Percentiles rank a stretch among this genome's conserved stretches.
Evolutionary conservation across 2,888 invertebrate genomes (phyloP).

Genomic region (Lordiphosa fenestrarum): DNA sequence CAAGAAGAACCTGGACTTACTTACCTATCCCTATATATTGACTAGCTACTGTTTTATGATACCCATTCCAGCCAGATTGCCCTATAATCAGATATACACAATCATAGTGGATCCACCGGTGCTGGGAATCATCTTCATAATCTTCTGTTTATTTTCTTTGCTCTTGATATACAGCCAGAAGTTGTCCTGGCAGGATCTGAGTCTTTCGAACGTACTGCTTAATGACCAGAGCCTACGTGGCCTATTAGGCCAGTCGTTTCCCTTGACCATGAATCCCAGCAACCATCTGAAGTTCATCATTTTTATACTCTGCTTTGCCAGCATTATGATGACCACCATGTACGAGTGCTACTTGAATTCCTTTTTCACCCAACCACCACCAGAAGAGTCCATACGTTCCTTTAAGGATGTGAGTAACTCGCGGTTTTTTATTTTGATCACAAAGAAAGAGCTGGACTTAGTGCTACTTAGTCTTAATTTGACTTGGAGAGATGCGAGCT

Average conservation of each 20-base stretch:
- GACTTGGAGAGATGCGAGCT: too few relatives aligned
- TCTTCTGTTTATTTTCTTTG: slow-evolving; percentile 42
- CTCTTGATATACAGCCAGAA: slow-evolving; percentile 41
- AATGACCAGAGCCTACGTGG: slow-evolving; percentile 61
- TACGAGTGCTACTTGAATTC: slow-evolving; percentile 50
- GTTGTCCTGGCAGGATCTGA: slow-evolving; percentile 35
- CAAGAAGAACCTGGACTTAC: neutral
- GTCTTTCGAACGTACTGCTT: slow-evolving; percentile 35
- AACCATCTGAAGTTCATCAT: slow-evolving; percentile 39
- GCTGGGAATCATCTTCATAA: slow-evolving; percentile 10
- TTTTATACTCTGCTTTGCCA: slow-evolving; percentile 47
- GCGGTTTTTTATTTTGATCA: slow-evolving; percentile 6
- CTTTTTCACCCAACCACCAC: slow-evolving; percentile 35
- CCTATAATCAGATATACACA: slow-evolving; percentile 34
- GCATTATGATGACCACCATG: slow-evolving; percentile 60
- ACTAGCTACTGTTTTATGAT: slow-evolving; percentile 49
- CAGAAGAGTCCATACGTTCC: slow-evolving; percentile 12
- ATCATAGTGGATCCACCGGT: slow-evolving; percentile 38
- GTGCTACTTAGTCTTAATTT: neutral
- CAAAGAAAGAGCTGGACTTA: neutral
- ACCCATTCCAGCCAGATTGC: slow-evolving; percentile 38
- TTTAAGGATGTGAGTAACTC: slow-evolving; percentile 22
- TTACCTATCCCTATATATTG: slow-evolving; percentile 43
- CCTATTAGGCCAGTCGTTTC: slow-evolving; percentile 56
- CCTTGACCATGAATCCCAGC: slow-evolving; percentile 20